Percentiles rank a stretch among this genome's conserved stretches.
phyloP scores from a whole-genome alignment of 2,113 vertebrate genomes.

The Oceanodroma tethys region DNA sequence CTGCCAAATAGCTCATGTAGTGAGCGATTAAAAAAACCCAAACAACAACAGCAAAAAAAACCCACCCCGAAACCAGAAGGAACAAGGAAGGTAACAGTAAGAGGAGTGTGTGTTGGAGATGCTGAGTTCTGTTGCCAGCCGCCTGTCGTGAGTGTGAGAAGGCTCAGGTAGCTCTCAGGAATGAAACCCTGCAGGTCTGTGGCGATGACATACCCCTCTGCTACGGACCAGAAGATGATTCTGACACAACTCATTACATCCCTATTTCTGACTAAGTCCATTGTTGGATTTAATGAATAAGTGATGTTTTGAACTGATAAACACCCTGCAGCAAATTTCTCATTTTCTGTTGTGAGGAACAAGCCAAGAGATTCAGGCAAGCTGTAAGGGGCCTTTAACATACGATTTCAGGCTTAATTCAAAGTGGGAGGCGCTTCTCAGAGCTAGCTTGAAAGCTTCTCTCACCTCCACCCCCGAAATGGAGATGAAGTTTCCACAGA shows the following conservation, averaged over 20 bases:
- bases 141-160: background rate
- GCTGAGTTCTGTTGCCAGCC: background rate
- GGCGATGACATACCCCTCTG: background rate
- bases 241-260: background rate
- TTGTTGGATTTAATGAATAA: slow-evolving; percentile 41
- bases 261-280: slow-evolving; percentile 22
- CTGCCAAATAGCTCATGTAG: background rate
- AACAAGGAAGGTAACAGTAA: background rate
- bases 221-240: background rate
- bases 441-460: slow-evolving; percentile 9
- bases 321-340: background rate
- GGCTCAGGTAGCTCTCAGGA: background rate
- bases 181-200: slow-evolving; percentile 40
- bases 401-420: background rate
- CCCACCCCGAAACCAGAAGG: background rate
- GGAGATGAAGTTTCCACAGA: slow-evolving; percentile 33
- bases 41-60: background rate
- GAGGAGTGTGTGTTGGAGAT: background rate
- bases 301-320: slow-evolving; percentile 33
- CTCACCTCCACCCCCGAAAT: background rate
- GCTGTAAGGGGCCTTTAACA: background rate
- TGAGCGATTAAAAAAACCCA: background rate
- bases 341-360: background rate
- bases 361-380: slow-evolving; percentile 8
- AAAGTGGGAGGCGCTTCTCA: slow-evolving; percentile 9